A percentile compares a stretch with the other conserved stretches of the same genome.
Conservation (phyloP, 1,140 invertebrate genomes). For the Zaprionus ornatus region DNA sequence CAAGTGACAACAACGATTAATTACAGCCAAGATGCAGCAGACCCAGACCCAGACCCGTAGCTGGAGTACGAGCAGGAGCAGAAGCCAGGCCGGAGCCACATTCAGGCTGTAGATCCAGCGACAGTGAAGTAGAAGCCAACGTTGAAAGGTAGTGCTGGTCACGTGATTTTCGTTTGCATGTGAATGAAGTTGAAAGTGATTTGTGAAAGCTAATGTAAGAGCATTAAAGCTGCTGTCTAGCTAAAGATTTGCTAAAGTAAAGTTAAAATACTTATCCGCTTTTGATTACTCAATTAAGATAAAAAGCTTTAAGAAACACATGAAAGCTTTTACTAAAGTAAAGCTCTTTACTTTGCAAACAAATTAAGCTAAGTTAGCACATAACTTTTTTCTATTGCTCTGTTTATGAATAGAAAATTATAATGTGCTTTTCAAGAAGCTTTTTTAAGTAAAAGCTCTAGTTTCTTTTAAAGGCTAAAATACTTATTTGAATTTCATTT, state of each 20-base stretch:
- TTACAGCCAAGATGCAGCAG: slow-evolving; percentile 45
- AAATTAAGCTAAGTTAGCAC: too few species aligned
- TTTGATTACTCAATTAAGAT: too few species aligned
- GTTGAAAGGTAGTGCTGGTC: slow-evolving; percentile 24
- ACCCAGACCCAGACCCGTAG: background rate
- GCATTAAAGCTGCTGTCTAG: background rate
- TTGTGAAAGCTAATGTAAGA: background rate
- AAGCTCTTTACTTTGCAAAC: too few species aligned
- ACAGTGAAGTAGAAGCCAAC: slow-evolving; percentile 16
- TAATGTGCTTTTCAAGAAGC: too few species aligned
- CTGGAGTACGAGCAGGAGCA: background rate
- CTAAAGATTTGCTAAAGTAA: too few species aligned
- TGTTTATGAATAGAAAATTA: too few species aligned
- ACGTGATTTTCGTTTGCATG: slow-evolving; percentile 2
- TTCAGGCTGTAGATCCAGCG: background rate
- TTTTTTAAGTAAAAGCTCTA: too few species aligned
- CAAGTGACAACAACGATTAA: slow-evolving; percentile 58
- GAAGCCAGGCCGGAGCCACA: background rate
- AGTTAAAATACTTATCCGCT: too few species aligned
- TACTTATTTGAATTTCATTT: too few species aligned
- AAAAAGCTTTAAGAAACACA: background rate
- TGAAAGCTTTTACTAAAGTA: background rate
- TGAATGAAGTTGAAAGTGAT: background rate
- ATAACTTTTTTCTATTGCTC: too few species aligned
- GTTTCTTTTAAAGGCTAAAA: too few species aligned